A percentile compares a stretch with the other conserved stretches of the same genome.
These are phyloP conservation scores for Plutella xylostella DNA, from an alignment of 2,888 invertebrate genomes.

Conservation along the genomic window DNA sequence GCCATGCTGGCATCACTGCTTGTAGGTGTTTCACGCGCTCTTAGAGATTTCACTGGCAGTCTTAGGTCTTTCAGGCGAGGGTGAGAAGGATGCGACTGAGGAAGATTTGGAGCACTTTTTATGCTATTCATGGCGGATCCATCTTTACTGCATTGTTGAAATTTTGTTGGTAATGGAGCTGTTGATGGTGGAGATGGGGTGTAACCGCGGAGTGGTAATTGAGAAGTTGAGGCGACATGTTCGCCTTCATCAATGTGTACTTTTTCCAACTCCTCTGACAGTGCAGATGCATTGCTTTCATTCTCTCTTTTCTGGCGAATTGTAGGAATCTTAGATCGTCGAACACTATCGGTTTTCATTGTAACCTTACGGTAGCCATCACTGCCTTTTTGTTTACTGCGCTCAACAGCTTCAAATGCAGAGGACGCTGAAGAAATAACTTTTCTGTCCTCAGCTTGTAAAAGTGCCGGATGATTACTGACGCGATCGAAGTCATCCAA, in stretches of 20 bases:
- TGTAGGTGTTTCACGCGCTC: conserved; percentile 72
- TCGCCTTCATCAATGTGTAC: conserved; percentile 73
- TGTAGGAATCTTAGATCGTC: conserved; percentile 72
- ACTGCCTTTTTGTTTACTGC: conserved; percentile 22
- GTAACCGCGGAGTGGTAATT: conserved; percentile 76
- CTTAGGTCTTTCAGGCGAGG: conserved; percentile 79
- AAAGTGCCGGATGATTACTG: conserved; percentile 81
- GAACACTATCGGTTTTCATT: conserved; percentile 65
- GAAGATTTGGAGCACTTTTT: conserved; percentile 83
- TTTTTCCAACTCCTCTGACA: conserved; percentile 71
- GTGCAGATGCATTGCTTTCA: conserved; percentile 46
- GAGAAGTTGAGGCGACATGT: conserved; percentile 66
- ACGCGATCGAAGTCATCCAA: conserved; percentile 85
- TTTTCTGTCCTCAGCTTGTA: conserved; percentile 66
- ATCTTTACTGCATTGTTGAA: conserved; percentile 77
- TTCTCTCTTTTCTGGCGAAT: conserved; percentile 64
- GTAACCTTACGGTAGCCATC: conserved; percentile 70
- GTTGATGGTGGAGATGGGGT: conserved; percentile 88
- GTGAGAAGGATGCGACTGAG: conserved; percentile 74
- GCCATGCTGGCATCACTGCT: conserved; percentile 73
- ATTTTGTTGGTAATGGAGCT: conserved; percentile 85
- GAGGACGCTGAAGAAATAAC: conserved; percentile 61
- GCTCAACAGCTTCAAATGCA: conserved; percentile 61
- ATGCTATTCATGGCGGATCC: conserved; percentile 81
- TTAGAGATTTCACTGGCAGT: conserved; percentile 77